A percentile compares a stretch with the other conserved stretches of the same genome.
These are phyloP conservation scores for Bactericera cockerelli DNA, from an alignment of 1,140 invertebrate species.

Conservation along the genomic window DNA sequence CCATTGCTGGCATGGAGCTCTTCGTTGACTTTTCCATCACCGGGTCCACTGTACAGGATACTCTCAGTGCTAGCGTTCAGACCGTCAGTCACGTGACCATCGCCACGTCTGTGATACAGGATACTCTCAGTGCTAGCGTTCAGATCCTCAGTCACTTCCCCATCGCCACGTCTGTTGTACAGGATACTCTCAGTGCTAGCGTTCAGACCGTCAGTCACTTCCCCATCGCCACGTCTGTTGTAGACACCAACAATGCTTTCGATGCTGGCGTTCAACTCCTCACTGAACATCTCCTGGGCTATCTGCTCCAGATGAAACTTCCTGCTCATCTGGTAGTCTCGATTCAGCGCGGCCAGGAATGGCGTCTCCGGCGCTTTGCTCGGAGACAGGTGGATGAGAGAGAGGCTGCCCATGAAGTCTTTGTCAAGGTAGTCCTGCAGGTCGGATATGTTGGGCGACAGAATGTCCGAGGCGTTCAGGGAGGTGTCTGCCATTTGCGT, in stretches of 20 bases:
- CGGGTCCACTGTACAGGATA: not conserved
- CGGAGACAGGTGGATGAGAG: not conserved
- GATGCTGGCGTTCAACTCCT: not conserved
- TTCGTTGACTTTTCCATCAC: not conserved
- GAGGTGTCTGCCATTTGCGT: too few relatives aligned
- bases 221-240: not conserved
- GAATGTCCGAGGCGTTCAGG: too few relatives aligned
- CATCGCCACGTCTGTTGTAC: not conserved
- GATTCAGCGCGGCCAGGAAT: not conserved
- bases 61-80: not conserved
- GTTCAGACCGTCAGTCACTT: not conserved
- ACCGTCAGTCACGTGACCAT: not conserved
- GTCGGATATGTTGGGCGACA: too few relatives aligned
- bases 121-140: not conserved
- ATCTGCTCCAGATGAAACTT: not conserved
- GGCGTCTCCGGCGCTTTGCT: not conserved
- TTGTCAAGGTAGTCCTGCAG: too few relatives aligned
- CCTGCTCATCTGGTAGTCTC: not conserved
- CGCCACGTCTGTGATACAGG: not conserved
- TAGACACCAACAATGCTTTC: not conserved
- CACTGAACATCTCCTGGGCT: not conserved
- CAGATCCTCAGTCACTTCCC: not conserved
- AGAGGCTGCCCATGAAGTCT: not conserved
- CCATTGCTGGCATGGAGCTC: not conserved
- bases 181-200: not conserved